phyloP scores from a whole-genome alignment of 2,797 vertebrate genomes.

The Prunella strophiata region DNA sequence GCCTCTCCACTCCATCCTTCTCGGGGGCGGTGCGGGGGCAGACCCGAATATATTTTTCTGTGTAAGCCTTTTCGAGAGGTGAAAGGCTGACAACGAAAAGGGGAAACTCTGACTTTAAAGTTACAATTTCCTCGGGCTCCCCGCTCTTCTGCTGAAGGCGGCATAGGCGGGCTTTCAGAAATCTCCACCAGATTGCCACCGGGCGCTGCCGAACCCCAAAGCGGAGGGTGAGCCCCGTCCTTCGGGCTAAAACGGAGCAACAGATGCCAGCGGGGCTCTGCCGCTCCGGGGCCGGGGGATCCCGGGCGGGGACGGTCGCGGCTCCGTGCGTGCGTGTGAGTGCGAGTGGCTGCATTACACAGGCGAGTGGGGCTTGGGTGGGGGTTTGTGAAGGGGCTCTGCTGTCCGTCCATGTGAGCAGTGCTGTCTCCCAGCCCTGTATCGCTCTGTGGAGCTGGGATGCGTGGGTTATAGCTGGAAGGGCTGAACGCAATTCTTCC shows the following conservation, averaged over 20 bases:
- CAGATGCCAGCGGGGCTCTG: conserved; percentile 1
- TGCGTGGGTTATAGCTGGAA: conserved; percentile 75
- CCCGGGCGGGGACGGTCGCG: no score
- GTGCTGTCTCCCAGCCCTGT: conserved; percentile 50
- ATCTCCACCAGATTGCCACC: neutral
- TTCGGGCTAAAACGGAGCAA: neutral
- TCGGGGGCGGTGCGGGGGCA: neutral
- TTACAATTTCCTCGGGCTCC: neutral
- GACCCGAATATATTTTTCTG: conserved; percentile 18
- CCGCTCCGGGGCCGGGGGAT: neutral
- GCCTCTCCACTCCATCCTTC: neutral
- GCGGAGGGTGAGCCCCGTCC: neutral
- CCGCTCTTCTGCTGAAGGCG: neutral
- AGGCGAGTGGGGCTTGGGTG: neutral
- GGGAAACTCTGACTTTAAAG: conserved; percentile 28
- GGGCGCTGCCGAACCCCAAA: neutral
- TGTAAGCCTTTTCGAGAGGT: conserved; percentile 38
- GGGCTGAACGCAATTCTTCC: conserved; percentile 80
- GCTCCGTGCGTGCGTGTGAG: neutral
- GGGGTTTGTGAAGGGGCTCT: neutral
- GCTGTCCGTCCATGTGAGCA: neutral
- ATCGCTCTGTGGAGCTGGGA: conserved; percentile 43
- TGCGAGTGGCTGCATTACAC: neutral
- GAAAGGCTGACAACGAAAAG: conserved; percentile 38
- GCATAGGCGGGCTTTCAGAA: neutral